Evolutionary conservation across 2,797 vertebrate species (phyloP).

Genomic region (Rhodeus uyekii): DNA sequence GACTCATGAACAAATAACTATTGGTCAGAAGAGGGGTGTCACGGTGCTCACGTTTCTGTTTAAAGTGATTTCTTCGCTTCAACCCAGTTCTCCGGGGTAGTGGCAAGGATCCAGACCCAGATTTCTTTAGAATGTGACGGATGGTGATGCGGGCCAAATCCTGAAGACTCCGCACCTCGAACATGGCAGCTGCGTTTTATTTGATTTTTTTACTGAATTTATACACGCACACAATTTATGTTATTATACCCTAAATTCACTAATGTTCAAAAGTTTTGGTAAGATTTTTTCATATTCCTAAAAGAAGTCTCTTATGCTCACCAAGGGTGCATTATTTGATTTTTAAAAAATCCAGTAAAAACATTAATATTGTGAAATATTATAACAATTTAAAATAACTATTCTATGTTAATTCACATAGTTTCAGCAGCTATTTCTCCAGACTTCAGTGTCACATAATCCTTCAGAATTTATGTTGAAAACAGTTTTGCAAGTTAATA

Average conservation of each 20-base stretch:
- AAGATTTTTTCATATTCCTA: neutral
- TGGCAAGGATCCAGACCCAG: slow-evolving; percentile 31
- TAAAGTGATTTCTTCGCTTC: slow-evolving; percentile 69
- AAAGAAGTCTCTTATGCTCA: neutral
- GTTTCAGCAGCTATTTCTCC: neutral
- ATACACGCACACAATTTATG: neutral
- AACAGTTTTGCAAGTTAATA: neutral
- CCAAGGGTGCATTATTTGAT: neutral
- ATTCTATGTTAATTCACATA: neutral
- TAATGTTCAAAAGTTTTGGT: neutral
- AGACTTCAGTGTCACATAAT: neutral
- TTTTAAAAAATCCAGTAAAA: neutral
- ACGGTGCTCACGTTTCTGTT: slow-evolving; percentile 74
- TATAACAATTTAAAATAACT: neutral
- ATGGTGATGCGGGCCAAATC: slow-evolving; percentile 86
- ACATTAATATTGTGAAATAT: neutral
- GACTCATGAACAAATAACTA: slow-evolving; percentile 84
- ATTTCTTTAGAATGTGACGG: slow-evolving; percentile 79
- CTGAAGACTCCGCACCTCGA: slow-evolving; percentile 84
- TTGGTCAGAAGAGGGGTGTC: slow-evolving; percentile 84
- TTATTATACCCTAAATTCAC: neutral
- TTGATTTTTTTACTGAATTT: neutral
- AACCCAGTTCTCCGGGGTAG: slow-evolving; percentile 62
- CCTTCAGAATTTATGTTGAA: neutral
- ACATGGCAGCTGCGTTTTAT: slow-evolving; percentile 69